Conservation (phyloP, 2,113 vertebrate species). For the Chloebia gouldiae region DNA sequence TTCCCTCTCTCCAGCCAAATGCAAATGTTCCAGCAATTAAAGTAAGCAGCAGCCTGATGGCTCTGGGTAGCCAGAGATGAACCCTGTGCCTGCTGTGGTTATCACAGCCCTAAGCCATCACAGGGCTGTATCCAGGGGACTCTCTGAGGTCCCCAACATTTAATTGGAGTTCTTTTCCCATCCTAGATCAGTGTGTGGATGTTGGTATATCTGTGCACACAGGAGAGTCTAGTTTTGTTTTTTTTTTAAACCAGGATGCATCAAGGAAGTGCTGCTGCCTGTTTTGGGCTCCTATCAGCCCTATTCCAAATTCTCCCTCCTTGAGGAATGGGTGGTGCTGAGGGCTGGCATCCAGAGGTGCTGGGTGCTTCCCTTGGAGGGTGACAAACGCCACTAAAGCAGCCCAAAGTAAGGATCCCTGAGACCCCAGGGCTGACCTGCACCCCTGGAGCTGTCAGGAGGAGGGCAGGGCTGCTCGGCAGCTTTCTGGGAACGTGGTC, state of each 20-base stretch:
- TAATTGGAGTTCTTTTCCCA: neutral
- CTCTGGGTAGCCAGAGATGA: neutral
- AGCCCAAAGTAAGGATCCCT: neutral
- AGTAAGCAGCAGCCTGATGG: neutral
- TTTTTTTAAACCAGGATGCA: constrained; percentile 60
- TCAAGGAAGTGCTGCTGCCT: neutral
- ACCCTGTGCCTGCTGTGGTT: neutral
- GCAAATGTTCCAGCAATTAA: neutral
- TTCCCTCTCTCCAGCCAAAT: neutral
- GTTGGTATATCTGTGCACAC: neutral
- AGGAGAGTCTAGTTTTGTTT: neutral
- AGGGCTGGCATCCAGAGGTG: neutral
- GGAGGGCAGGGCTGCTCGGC: neutral
- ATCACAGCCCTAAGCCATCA: neutral
- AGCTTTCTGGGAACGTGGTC: neutral
- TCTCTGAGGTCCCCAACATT: neutral
- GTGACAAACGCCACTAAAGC: neutral
- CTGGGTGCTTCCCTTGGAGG: neutral
- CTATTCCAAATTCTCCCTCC: neutral
- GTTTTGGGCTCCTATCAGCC: neutral
- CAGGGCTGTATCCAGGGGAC: neutral
- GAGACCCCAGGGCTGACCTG: neutral
- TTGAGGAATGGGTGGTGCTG: accelerated
- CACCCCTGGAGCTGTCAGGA: neutral
- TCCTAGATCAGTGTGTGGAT: neutral